Percentiles rank a stretch among this genome's conserved stretches.
Evolutionary conservation across 1,140 invertebrate genomes (phyloP).

Genomic region (Caerostris darwini): DNA sequence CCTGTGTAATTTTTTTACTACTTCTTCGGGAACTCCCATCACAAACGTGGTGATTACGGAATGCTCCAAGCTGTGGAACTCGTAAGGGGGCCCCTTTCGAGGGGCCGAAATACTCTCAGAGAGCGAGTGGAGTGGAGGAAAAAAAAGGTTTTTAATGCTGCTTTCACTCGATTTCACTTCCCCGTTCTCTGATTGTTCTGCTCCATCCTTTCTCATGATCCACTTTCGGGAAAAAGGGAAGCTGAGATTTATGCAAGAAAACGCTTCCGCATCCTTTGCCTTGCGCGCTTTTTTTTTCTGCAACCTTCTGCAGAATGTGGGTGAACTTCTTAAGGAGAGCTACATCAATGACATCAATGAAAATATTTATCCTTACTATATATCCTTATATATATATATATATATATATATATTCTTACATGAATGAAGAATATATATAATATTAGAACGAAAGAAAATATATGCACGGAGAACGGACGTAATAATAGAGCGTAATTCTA

Average conservation of each 20-base stretch:
- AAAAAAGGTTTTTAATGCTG: background rate
- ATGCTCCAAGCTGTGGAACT: conserved; percentile 19
- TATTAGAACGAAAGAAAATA: too few relatives aligned
- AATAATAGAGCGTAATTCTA: too few relatives aligned
- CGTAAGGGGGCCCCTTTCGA: conserved; percentile 41
- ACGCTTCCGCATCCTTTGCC: conserved; percentile 67
- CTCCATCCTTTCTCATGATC: conserved; percentile 73
- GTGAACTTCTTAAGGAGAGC: too few relatives aligned
- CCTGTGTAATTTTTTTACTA: background rate
- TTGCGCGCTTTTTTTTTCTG: background rate
- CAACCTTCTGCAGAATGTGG: background rate
- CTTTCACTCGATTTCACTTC: conserved; percentile 77
- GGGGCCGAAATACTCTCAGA: conserved; percentile 48
- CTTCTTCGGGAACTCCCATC: background rate
- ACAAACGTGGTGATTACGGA: conserved; percentile 25
- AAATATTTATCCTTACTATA: too few relatives aligned
- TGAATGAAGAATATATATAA: too few relatives aligned
- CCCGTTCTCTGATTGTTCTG: conserved; percentile 63
- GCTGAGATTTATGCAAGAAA: conserved; percentile 12
- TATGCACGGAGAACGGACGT: too few relatives aligned
- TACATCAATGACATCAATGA: too few relatives aligned
- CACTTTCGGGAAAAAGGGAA: conserved; percentile 46
- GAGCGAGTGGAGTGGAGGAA: background rate
- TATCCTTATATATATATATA: too few relatives aligned
- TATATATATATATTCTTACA: too few relatives aligned